Percentiles rank a stretch among this genome's conserved stretches.
Conservation (phyloP, 2,888 invertebrate genomes). For the Sphaerophoria taeniata region DNA sequence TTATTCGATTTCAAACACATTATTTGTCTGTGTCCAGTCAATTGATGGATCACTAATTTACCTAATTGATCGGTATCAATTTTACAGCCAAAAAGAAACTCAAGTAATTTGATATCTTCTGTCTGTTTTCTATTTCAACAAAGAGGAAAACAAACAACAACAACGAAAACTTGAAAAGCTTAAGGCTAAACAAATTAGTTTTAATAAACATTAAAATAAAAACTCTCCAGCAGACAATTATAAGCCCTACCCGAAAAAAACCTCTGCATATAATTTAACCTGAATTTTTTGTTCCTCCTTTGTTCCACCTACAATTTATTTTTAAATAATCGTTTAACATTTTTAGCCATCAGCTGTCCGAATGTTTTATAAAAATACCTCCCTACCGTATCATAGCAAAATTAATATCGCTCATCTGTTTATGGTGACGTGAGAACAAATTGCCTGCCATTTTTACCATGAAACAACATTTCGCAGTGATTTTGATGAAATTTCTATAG, state of each 20-base stretch:
- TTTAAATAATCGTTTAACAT: slow-evolving; percentile 46
- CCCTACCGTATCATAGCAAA: slow-evolving; percentile 32
- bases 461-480: slow-evolving; percentile 54
- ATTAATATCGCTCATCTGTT: slow-evolving; percentile 55
- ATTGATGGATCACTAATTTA: slow-evolving; percentile 39
- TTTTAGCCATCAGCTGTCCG: slow-evolving; percentile 57
- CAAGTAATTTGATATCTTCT: slow-evolving; percentile 22
- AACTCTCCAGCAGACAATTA: slow-evolving; percentile 24
- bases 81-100: too few species aligned
- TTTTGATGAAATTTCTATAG: slow-evolving; percentile 64
- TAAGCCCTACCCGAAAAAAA: slow-evolving; percentile 6
- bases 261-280: slow-evolving; percentile 1
- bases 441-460: slow-evolving; percentile 56
- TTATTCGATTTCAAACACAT: slow-evolving; percentile 26
- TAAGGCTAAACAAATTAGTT: slow-evolving; percentile 39
- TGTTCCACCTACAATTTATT: slow-evolving; percentile 43
- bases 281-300: neutral
- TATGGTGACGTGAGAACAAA: slow-evolving; percentile 66
- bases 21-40: slow-evolving; percentile 30
- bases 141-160: neutral
- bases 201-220: slow-evolving; percentile 2
- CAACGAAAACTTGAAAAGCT: slow-evolving; percentile 1
- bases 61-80: slow-evolving; percentile 31
- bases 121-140: slow-evolving; percentile 29
- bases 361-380: slow-evolving; percentile 38